Conservation (phyloP, 2,888 invertebrate species). For the Willowsia nigromaculata region DNA sequence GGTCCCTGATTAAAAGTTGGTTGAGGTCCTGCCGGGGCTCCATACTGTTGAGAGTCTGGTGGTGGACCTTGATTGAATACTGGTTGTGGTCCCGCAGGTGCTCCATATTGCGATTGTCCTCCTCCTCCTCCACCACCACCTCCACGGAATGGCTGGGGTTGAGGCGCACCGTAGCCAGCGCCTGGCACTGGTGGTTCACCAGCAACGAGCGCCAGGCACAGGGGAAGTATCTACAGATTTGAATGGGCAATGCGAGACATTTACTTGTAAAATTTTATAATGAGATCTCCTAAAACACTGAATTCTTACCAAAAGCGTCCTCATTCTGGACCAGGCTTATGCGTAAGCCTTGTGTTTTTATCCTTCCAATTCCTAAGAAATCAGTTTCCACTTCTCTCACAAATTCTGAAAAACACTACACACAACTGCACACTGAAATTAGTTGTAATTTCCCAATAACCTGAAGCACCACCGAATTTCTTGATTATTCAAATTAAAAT, state of each 20-base stretch:
- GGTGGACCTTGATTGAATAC: conserved; percentile 56
- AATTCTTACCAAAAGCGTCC: conserved; percentile 38
- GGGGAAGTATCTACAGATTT: conserved; percentile 29
- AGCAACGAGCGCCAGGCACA: conserved; percentile 50
- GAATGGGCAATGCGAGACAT: not conserved
- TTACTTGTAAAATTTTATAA: not conserved
- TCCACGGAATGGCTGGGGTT: conserved; percentile 55
- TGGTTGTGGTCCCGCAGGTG: conserved; percentile 57
- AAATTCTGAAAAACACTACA: not conserved
- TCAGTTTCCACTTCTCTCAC: not conserved
- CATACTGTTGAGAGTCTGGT: conserved; percentile 63
- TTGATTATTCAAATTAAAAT: conserved; percentile 7
- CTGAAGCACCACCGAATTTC: not conserved
- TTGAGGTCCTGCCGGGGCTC: conserved; percentile 59
- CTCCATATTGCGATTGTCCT: conserved; percentile 42
- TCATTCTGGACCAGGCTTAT: conserved; percentile 39
- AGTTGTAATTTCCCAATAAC: not conserved
- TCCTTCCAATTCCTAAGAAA: not conserved
- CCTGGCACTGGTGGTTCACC: conserved; percentile 59
- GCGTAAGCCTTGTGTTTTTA: not conserved
- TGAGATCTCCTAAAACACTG: not conserved
- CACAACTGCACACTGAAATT: conserved; percentile 4
- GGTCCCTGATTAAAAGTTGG: conserved; percentile 29
- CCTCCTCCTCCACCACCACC: conserved; percentile 57
- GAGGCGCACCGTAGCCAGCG: conserved; percentile 56